These are phyloP conservation scores for Endomychus coccineus DNA, from an alignment of 2,888 invertebrate species.

Conservation along the genomic window DNA sequence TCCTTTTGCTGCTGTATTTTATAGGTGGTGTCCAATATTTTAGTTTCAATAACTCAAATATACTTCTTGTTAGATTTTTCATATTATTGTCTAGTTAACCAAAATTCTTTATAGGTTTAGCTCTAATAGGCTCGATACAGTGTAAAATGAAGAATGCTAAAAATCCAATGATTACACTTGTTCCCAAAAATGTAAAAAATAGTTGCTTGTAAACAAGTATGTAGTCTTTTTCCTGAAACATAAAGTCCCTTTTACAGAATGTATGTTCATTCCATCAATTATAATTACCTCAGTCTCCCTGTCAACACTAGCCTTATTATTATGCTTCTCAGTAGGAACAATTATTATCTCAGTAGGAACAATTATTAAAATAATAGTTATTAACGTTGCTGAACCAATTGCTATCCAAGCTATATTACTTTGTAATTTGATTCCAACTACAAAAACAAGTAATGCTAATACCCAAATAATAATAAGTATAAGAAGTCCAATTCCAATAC, in stretches of 20 bases:
- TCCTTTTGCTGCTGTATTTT: conserved; percentile 4
- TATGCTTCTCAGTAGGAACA: conserved; percentile 47
- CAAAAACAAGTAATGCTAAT: conserved; percentile 54
- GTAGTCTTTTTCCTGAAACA: conserved; percentile 51
- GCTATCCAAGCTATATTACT: conserved; percentile 58
- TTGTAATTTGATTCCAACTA: conserved; percentile 57
- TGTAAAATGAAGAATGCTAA: conserved; percentile 45
- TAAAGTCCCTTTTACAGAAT: too few species aligned
- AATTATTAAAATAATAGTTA: conserved; percentile 53
- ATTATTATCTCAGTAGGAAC: conserved; percentile 51
- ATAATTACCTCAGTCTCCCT: conserved; percentile 9
- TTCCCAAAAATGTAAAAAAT: conserved; percentile 42
- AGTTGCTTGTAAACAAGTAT: conserved; percentile 47
- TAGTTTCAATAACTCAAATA: background rate
- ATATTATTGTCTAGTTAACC: conserved; percentile 18
- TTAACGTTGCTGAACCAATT: conserved; percentile 47
- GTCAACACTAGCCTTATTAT: background rate
- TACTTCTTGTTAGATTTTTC: conserved; percentile 6
- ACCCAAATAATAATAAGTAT: conserved; percentile 59
- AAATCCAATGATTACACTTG: conserved; percentile 44
- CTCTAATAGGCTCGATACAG: conserved; percentile 45
- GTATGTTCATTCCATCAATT: background rate
- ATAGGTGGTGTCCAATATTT: background rate
- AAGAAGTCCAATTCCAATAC: conserved; percentile 60
- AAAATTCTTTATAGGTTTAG: conserved; percentile 42